A percentile compares a stretch with the other conserved stretches of the same genome.
phyloP scores from a whole-genome alignment of 2,797 vertebrate species.

The Apogon talboti region DNA sequence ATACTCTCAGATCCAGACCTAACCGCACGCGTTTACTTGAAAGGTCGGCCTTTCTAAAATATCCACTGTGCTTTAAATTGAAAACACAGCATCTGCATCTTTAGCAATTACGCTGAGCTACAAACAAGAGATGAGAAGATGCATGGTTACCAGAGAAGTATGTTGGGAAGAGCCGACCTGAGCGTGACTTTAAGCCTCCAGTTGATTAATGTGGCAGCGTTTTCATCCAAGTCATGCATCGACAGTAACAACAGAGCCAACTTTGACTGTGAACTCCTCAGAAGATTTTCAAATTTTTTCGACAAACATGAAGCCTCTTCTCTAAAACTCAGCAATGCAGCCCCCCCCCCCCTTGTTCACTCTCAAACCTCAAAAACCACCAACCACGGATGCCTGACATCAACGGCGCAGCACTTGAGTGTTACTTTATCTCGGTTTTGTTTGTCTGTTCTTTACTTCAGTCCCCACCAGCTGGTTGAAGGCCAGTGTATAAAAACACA shows the following conservation, averaged over 20 bases:
- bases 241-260: not conserved
- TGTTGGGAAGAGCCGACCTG: not conserved
- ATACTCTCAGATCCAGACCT: slow-evolving; percentile 13
- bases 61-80: slow-evolving; percentile 36
- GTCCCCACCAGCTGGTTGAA: slow-evolving; percentile 40
- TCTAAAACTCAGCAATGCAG: not conserved
- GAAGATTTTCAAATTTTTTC: not conserved
- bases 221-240: not conserved
- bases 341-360: not conserved
- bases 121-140: slow-evolving; percentile 5
- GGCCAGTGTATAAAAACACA: slow-evolving; percentile 41
- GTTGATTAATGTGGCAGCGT: not conserved
- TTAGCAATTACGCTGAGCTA: slow-evolving; percentile 17
- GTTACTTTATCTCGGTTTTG: slow-evolving; percentile 28
- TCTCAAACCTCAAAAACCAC: slow-evolving; percentile 19
- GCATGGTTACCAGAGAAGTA: not conserved
- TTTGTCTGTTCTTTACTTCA: slow-evolving; percentile 45
- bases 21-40: slow-evolving; percentile 9
- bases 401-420: slow-evolving; percentile 2
- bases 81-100: slow-evolving; percentile 9
- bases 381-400: slow-evolving; percentile 22
- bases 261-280: slow-evolving; percentile 1
- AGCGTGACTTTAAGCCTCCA: not conserved
- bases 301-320: not conserved
- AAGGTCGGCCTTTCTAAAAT: slow-evolving; percentile 13